Evolutionary conservation across 2,888 invertebrate genomes (phyloP), one percentile per base, ranked within the genome.

Genomic region (Tethea ocularis): DNA sequence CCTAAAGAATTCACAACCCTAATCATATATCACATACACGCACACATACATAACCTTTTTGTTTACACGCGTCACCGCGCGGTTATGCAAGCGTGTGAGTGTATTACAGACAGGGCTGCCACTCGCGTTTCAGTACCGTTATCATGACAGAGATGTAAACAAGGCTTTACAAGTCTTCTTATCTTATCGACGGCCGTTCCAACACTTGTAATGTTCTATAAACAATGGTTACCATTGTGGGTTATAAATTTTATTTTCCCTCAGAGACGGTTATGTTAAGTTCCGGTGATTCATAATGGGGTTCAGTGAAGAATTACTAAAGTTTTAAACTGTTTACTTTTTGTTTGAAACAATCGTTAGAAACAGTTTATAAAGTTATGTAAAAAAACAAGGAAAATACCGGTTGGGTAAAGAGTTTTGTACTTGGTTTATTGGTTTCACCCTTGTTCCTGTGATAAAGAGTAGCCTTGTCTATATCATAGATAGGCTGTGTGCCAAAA

Each of bases 71-170:
- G 3, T 2, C 46, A n/a, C 46, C 46, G 46, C 46, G 2, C 46
- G 1, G 17, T 20, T 17, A n/a, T 46, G 20, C 46, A 17, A 20
- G 20, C 20, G 20, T 20, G 46, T 46, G 20, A 20, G 46, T 46
- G 46, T 46, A 46, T 46, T 46, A 46, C 8, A 20, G 46, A 1
- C 46, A 46, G 46, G 46, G 46, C 20, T 46, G 46, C 20, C 46
- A 46, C 46, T 46, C 46, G n/a, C 6, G 20, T 8, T 10, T 46
- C 20, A 20, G 10, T 6, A 20, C 20, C 46, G 46, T 46, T 46
- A 46, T 46, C 46, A 46, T 20, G 17, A 20, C 46, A 20, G 46
- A 46, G 46, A 46, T 46, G 46, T 46, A 46, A 46, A 46, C 46
- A 20, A 46, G 20, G 20, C 41, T 17, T 41, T 41, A 41, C 46